Evolutionary conservation across 2,888 invertebrate species (phyloP), one percentile per base, ranked within the genome.

Genomic region (Chymomyza amoena): DNA sequence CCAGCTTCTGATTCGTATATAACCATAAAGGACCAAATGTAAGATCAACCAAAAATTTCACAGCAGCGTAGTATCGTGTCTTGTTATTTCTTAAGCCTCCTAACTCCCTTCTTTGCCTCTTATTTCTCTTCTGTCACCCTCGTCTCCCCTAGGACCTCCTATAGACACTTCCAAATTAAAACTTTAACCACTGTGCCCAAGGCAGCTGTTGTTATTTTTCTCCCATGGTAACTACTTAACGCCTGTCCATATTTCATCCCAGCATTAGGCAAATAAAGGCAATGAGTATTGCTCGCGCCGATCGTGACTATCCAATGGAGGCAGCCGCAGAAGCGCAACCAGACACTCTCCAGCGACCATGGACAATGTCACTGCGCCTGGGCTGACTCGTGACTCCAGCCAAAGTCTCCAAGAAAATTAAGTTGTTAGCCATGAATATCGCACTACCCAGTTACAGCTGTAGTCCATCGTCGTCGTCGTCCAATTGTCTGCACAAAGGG

Each of bases 211-310:
- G 13, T 7, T 9, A 9, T 9, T 36, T 1, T 4, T 32, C 10
- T 45, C 13, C 39, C 39, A 45, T 45, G 13, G 75, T 75, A 82
- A 83, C 87, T 84, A 89, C 90, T 90, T 89, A 90, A 89, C 90
- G 89, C 90, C 85, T 89, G 80, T 80, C 89, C 87, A 89, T 89
- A 80, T 90, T 87, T 84, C 84, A 82, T 73, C 68, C 66, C 75
- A 66, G 77, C 80, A 84, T 84, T 86, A 88, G 73, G 77, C 72
- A 76, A 78, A 81, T 80, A 78, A 77, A 83, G 81, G 20, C 57
- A 57, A 13, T 57, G 57, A 57, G 57, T 15, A 13, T 57, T 57
- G 57, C 20, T 60, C n/a, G 36, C 13, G 70, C 88, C 84, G 87
- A 84, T 88, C 83, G 88, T 85, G 84, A 89, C 84, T 78, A 73